Conservation (phyloP, 1,140 invertebrate species). For the Drepana arcuata region DNA sequence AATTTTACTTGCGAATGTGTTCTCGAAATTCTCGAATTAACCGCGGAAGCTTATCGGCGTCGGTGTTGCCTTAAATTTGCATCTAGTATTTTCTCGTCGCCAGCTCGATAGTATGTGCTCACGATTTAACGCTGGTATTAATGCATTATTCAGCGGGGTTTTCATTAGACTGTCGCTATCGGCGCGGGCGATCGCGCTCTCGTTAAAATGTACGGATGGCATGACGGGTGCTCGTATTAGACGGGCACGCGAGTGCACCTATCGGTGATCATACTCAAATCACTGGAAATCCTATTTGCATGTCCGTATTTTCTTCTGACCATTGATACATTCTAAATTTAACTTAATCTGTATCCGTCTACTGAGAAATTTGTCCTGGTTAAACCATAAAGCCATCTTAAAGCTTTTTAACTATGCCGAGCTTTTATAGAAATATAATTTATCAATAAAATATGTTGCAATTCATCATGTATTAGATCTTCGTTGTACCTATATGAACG, state of each 20-base stretch:
- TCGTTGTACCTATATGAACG: too few relatives aligned
- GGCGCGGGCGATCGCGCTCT: constrained; percentile 58
- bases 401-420: too few relatives aligned
- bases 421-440: too few relatives aligned
- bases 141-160: constrained; percentile 70
- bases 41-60: constrained; percentile 53
- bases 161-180: constrained; percentile 67
- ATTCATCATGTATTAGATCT: too few relatives aligned
- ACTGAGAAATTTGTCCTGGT: too few relatives aligned
- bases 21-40: constrained; percentile 48
- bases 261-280: constrained; percentile 23
- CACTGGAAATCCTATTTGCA: constrained; percentile 19
- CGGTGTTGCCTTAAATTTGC: constrained; percentile 63
- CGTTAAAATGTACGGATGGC: constrained; percentile 68
- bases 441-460: too few relatives aligned
- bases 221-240: constrained; percentile 63
- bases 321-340: constrained; percentile 10
- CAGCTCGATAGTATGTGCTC: constrained; percentile 58
- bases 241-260: constrained; percentile 33
- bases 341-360: too few relatives aligned
- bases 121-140: constrained; percentile 70
- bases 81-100: constrained; percentile 60
- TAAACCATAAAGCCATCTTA: too few relatives aligned
- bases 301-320: constrained; percentile 12
- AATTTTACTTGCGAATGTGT: constrained; percentile 23